Evolutionary conservation across 2,113 vertebrate genomes (phyloP).

Genomic region (Chinchilla lanigera): DNA sequence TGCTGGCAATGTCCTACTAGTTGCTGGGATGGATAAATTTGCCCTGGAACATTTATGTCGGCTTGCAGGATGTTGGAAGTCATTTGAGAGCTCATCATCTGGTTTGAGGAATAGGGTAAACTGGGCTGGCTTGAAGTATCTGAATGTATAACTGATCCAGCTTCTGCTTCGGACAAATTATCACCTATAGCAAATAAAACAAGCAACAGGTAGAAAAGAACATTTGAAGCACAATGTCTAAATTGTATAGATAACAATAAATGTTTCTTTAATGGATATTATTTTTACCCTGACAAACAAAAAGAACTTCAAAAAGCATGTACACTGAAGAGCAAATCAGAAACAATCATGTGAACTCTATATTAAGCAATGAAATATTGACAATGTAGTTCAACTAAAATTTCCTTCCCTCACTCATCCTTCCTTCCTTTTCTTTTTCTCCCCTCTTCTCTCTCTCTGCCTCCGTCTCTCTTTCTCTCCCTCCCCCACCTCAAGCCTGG

Average conservation of each 20-base stretch:
- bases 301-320: constrained; percentile 54
- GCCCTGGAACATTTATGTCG: constrained; percentile 82
- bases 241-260: constrained; percentile 45
- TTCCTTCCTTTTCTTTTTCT: not conserved
- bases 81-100: constrained; percentile 86
- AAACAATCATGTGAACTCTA: constrained; percentile 19
- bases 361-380: not conserved
- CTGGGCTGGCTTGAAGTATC: constrained; percentile 80
- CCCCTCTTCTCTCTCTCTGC: not conserved
- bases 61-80: constrained; percentile 81
- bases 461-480: too few relatives aligned
- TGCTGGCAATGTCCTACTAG: constrained; percentile 83
- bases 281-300: constrained; percentile 23
- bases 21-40: constrained; percentile 76
- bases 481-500: not conserved
- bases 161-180: constrained; percentile 83
- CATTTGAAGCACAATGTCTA: constrained; percentile 48
- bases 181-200: constrained; percentile 79
- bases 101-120: constrained; percentile 84
- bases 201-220: constrained; percentile 45
- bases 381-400: not conserved
- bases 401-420: not conserved
- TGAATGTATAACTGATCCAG: constrained; percentile 65
- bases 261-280: not conserved
- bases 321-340: not conserved